Base-by-base conservation (phyloP, 2,113 vertebrate species). In the Nesoenas mayeri region DNA sequence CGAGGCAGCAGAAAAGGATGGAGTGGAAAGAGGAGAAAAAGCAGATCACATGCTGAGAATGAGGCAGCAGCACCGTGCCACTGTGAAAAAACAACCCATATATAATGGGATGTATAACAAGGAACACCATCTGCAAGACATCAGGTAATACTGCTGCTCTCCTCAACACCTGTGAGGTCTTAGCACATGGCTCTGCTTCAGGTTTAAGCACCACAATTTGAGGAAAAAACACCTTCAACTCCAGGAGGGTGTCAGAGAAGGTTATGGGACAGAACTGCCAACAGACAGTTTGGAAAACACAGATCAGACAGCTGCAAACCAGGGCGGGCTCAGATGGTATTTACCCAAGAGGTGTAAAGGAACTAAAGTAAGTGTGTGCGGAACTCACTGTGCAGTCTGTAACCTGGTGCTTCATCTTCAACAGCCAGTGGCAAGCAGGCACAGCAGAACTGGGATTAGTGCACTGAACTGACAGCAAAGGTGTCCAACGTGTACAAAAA, bases 321-420 rank as follows among this genome's bases (percentile, higher is more conserved):
- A 1, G 34, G 36, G 66, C 60, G 53, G 60, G 57, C 95, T 95
- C 96, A 92, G 95, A 94, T 95, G 95, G 80, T 95, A 79, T 93
- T 96, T 97, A 96, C 86, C 89, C 89, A 85, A 40, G 80, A 93
- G 69, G 91, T 75, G 93, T 71, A 89, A 92, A 95, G 89, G 73
- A 95, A 75, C 86, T 79, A 15, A 64, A 91, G 66, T 15, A 62
- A 58, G 71, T 17, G 85, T 64, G 34, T 36, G 69, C 22, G n/a
- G 84, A 92, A 77, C 57, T 93, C 78, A 95, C 82, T 72, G 73
- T 5, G 5, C 73, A 84, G 95, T 40, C 83, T 95, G 83, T 95
- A 95, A 96, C 86, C 86, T 54, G 75, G 71, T 36, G 71, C 67
- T 87, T 51, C 70, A n/a, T 4, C 51, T 84, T 20, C 47, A 84